phyloP scores from a whole-genome alignment of 2,888 invertebrate genomes.

The Elgonia sp. region DNA sequence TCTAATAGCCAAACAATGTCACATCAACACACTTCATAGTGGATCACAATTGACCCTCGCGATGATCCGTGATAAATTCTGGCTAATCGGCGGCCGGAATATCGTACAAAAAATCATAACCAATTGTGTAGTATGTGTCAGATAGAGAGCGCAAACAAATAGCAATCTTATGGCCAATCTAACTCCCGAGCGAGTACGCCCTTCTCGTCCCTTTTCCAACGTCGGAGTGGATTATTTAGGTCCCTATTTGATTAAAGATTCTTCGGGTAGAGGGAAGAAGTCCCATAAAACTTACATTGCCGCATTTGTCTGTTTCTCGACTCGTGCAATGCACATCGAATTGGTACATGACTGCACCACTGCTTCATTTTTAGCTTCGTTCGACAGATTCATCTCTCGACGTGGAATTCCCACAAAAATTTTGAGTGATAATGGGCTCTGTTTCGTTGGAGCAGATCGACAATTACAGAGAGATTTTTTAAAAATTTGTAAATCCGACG shows the following conservation, averaged over 20 bases:
- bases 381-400: too few species aligned
- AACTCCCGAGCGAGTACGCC: background rate
- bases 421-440: too few species aligned
- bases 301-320: background rate
- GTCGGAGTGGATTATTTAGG: conserved; percentile 1
- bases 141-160: background rate
- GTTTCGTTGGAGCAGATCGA: too few species aligned
- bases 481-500: too few species aligned
- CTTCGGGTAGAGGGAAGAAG: background rate
- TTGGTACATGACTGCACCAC: too few species aligned
- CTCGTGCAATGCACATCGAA: background rate
- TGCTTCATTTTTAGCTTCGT: too few species aligned
- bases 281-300: background rate
- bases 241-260: background rate
- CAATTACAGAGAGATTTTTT: too few species aligned
- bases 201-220: background rate
- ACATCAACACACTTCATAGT: background rate
- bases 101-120: background rate
- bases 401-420: too few species aligned
- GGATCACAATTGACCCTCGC: background rate
- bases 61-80: conserved; percentile 2
- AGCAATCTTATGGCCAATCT: conserved; percentile 5
- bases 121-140: background rate
- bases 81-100: conserved; percentile 10
- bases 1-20: background rate